These are phyloP conservation scores for Gonocerus acuteangulatus DNA, from an alignment of 2,888 invertebrate species.

Conservation along the genomic window DNA sequence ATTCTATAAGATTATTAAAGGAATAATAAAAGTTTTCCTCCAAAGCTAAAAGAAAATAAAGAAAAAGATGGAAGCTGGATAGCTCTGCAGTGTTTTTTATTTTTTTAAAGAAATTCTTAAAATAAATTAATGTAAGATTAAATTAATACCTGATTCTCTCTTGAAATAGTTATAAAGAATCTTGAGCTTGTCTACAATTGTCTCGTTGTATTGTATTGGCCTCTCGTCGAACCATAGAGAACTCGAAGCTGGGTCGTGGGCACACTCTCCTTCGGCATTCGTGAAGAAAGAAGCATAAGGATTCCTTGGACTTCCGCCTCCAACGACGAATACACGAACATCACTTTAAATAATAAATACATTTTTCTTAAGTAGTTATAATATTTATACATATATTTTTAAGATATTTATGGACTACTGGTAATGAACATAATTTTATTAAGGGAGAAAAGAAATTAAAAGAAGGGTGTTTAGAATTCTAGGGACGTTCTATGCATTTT, in stretches of 20 bases:
- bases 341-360: conserved; percentile 5
- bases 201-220: not conserved
- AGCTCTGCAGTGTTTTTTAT: too few relatives aligned
- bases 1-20: too few relatives aligned
- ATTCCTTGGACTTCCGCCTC: not conserved
- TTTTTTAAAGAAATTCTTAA: too few relatives aligned
- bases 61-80: too few relatives aligned
- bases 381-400: not conserved
- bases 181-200: not conserved
- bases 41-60: too few relatives aligned
- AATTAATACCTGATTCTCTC: conserved; percentile 10
- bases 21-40: too few relatives aligned
- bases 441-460: too few relatives aligned
- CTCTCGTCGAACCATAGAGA: not conserved
- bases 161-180: not conserved
- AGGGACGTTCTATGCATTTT: too few relatives aligned
- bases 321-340: conserved; percentile 1
- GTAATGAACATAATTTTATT: too few relatives aligned
- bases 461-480: too few relatives aligned
- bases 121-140: too few relatives aligned
- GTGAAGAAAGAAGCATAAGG: not conserved
- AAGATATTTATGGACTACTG: too few relatives aligned
- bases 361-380: not conserved
- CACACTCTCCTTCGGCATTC: not conserved
- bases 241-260: not conserved